A percentile compares a stretch with the other conserved stretches of the same genome.
These are phyloP conservation scores for Gallirallus australis DNA, from an alignment of 2,797 vertebrate genomes.

Conservation along the genomic window DNA sequence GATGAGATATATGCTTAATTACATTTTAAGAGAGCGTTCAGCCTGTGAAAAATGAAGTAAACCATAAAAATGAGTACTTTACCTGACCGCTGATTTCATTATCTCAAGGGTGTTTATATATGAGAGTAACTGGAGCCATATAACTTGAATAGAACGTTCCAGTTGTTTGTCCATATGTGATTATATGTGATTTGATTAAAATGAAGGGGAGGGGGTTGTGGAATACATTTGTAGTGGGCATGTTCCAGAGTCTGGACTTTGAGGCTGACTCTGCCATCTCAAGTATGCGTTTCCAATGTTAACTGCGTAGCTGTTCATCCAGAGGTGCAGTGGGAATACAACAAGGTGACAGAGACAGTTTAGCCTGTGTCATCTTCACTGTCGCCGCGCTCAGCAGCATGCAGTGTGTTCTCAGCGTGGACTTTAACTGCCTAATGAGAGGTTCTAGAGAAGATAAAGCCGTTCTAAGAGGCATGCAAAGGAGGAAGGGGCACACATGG, in stretches of 20 bases:
- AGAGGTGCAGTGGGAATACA: accelerated
- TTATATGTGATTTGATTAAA: not conserved
- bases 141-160: not conserved
- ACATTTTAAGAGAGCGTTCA: not conserved
- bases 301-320: accelerated
- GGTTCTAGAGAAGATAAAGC: not conserved
- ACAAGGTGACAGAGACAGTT: not conserved
- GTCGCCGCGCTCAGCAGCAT: accelerated
- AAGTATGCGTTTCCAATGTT: not conserved
- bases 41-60: not conserved
- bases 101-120: not conserved
- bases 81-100: not conserved
- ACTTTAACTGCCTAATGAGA: accelerated
- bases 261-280: not conserved
- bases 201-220: not conserved
- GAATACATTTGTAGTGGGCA: not conserved
- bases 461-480: not conserved
- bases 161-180: accelerated
- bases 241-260: not conserved
- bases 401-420: not conserved
- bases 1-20: not conserved
- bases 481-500: accelerated
- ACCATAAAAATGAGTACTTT: not conserved
- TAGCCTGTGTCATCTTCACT: accelerated
- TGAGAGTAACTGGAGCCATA: not conserved